Conservation (phyloP, 2,797 vertebrate species). For the Alfaro cultratus region DNA sequence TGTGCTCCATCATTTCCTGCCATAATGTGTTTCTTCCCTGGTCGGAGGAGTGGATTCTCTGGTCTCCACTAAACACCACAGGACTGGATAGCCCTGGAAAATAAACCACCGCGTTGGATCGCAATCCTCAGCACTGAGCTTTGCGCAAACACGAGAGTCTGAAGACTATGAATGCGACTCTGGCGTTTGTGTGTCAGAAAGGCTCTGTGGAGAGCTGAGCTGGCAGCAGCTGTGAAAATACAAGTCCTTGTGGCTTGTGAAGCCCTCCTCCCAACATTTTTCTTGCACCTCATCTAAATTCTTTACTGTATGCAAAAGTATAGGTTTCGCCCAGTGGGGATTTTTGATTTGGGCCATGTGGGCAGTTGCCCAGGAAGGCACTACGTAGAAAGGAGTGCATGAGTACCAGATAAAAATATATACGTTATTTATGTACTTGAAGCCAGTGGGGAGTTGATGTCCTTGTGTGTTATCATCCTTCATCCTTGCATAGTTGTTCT, state of each 20-base stretch:
- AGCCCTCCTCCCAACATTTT: conserved; percentile 28
- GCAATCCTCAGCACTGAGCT: conserved; percentile 11
- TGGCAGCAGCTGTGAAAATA: conserved; percentile 79
- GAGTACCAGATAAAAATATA: background rate
- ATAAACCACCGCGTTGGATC: conserved; percentile 26
- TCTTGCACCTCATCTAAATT: conserved; percentile 3
- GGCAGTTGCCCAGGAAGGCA: background rate
- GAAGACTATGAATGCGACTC: conserved; percentile 26
- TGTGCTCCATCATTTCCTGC: conserved; percentile 63
- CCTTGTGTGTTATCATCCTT: background rate
- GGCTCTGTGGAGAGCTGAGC: conserved; percentile 41
- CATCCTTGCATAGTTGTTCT: background rate
- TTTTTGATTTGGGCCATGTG: background rate
- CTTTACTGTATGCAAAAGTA: conserved; percentile 7
- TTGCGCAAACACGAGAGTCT: conserved; percentile 22
- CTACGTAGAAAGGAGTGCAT: background rate
- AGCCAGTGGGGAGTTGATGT: background rate
- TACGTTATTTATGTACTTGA: background rate
- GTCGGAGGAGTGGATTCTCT: conserved; percentile 41
- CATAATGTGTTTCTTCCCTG: conserved; percentile 26
- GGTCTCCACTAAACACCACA: conserved; percentile 34
- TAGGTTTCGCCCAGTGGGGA: background rate
- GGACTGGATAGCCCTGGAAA: conserved; percentile 38
- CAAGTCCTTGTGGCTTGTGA: conserved; percentile 51
- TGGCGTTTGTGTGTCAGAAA: conserved; percentile 41